Evolutionary conservation across 2,113 vertebrate genomes (phyloP).

Genomic region (Ariopsis seemanni): DNA sequence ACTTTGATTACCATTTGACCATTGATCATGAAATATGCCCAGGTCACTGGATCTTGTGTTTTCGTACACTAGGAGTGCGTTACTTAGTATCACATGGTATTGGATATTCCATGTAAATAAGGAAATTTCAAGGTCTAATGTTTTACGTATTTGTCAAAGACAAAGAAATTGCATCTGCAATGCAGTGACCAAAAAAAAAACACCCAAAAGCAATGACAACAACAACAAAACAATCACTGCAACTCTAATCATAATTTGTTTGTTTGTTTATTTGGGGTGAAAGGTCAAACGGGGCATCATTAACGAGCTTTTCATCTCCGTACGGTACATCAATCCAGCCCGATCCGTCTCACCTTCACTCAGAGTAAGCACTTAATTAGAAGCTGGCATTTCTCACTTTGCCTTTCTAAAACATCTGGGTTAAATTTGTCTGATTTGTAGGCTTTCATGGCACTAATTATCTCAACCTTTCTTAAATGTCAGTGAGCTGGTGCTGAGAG

Average conservation of each 20-base stretch:
- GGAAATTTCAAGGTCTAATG: neutral
- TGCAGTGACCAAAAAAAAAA: neutral
- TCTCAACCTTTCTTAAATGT: conserved; percentile 60
- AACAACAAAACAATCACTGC: neutral
- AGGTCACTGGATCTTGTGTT: neutral
- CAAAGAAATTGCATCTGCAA: neutral
- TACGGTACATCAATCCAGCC: conserved; percentile 43
- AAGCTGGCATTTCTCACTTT: conserved; percentile 54
- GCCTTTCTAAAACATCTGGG: conserved; percentile 57
- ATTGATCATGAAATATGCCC: neutral
- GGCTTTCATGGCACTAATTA: conserved; percentile 57
- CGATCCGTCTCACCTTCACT: conserved; percentile 35
- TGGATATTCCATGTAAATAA: neutral
- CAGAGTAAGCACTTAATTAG: conserved; percentile 48
- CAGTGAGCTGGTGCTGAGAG: conserved; percentile 48
- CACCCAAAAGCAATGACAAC: neutral
- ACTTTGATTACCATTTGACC: neutral
- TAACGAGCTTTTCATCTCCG: conserved; percentile 49
- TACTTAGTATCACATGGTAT: neutral
- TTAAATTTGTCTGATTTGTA: conserved; percentile 59
- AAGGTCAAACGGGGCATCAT: conserved; percentile 47
- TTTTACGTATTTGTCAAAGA: neutral
- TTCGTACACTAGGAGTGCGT: neutral
- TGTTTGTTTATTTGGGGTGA: neutral
- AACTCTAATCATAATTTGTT: neutral